Base-by-base conservation (phyloP, 2,797 vertebrate species). In the Peromyscus aztecus region DNA sequence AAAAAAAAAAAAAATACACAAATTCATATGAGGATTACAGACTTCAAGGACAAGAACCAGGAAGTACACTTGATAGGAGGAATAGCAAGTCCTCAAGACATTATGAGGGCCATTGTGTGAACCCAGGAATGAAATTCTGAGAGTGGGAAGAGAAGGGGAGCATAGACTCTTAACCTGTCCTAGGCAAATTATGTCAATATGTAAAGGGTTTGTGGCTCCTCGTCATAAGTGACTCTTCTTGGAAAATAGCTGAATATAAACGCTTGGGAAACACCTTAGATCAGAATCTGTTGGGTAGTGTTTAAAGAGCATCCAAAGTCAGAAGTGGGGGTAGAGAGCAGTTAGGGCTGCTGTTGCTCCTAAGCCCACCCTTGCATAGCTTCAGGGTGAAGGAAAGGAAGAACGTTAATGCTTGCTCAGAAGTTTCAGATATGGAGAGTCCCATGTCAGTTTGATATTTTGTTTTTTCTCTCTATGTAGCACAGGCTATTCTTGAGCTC, bases 61-160 rank as follows among this genome's bases (percentile, higher is more conserved):
- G 57, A 80, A 91, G 29, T 88, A 13, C 21, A 52, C 46, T 77
- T 89, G 76, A 89, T 90, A 91, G 17, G 27, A 73, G 95, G 87
- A 84, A 24, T 92, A 89, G 34, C 76, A 80, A 31, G 46, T n/a
- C 63, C 67, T 75, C 6, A n/a, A 84, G 40, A 69, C n/a, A 94
- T 59, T 40, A 37, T 34, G 11, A 82, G 43, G 29, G 3, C 52
- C 52, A 40, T 34, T 80, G n/a, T 92, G 23, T 94, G 37, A 91
- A 49, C 65, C 75, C 7, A 63, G 67, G 4, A 91, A 65, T 76
- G 59, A 34, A 97, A 37, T 76, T 31, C 8, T 84, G n/a, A 63
- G 40, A 63, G 7, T 65, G 71, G 37, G 46, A 37, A 27, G 10
- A 8, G 75, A 27, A 63, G 92, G 40, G 9, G 37, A 23, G 37